phyloP scores from a whole-genome alignment of 2,797 vertebrate genomes.

The Discoglossus pictus region DNA sequence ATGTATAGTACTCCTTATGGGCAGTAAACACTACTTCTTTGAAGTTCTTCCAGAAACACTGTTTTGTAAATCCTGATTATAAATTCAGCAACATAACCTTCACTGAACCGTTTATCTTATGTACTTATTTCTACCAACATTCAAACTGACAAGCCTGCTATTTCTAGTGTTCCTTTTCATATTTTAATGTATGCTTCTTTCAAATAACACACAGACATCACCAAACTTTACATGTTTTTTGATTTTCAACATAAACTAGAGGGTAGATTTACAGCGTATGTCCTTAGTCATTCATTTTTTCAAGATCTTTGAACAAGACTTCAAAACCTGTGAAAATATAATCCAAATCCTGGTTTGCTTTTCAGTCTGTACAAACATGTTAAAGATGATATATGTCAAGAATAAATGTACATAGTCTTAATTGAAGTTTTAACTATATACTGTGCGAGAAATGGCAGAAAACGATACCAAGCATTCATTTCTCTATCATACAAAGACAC shows the following conservation, averaged over 20 bases:
- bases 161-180: conserved; percentile 72
- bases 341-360: conserved; percentile 72
- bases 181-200: conserved; percentile 73
- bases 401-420: conserved; percentile 65
- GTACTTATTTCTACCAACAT: conserved; percentile 82
- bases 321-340: conserved; percentile 76
- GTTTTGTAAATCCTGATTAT: conserved; percentile 67
- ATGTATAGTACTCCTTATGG: conserved; percentile 52
- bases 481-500: conserved; percentile 67
- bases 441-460: conserved; percentile 65
- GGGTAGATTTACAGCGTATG: conserved; percentile 75
- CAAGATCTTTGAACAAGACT: conserved; percentile 76
- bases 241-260: conserved; percentile 77
- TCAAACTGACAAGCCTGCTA: conserved; percentile 77
- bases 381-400: conserved; percentile 72
- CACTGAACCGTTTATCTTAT: conserved; percentile 77
- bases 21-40: conserved; percentile 59
- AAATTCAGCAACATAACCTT: conserved; percentile 78
- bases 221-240: conserved; percentile 81
- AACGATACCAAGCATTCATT: conserved; percentile 58
- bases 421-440: conserved; percentile 72
- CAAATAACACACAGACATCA: conserved; percentile 71
- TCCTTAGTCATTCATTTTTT: conserved; percentile 75
- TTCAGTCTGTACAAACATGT: conserved; percentile 73
- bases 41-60: conserved; percentile 56